Conservation (phyloP, 2,888 invertebrate genomes). For the Charanyca ferruginea region DNA sequence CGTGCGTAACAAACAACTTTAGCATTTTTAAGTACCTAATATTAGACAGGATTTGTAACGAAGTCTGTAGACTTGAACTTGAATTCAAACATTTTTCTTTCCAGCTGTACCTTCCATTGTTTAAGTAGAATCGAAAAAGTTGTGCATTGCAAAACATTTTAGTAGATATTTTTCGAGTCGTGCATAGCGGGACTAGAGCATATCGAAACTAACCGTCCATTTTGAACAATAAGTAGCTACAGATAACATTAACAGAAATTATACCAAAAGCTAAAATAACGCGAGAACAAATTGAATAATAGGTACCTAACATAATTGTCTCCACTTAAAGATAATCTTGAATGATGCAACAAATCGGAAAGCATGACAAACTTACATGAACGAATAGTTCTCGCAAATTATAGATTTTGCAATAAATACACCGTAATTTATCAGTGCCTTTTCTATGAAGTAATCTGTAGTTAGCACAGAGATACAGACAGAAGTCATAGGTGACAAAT, state of each 20-base stretch:
- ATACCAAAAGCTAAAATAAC: neutral
- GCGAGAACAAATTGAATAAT: constrained; percentile 11
- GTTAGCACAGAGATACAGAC: neutral
- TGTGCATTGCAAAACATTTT: too few relatives aligned
- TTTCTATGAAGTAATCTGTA: constrained; percentile 5
- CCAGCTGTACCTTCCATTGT: too few relatives aligned
- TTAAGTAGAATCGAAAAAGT: too few relatives aligned
- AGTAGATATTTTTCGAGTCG: too few relatives aligned
- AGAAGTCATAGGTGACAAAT: constrained; percentile 18
- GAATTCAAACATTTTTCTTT: too few relatives aligned
- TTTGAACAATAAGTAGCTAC: too few relatives aligned
- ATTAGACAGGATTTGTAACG: too few relatives aligned
- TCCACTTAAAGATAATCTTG: constrained; percentile 39
- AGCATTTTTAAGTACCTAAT: too few relatives aligned
- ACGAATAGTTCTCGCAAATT: constrained; percentile 31
- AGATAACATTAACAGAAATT: constrained; percentile 11
- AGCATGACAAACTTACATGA: constrained; percentile 54
- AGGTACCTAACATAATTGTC: neutral
- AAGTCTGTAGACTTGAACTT: too few relatives aligned
- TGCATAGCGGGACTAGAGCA: too few relatives aligned
- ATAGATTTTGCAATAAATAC: constrained; percentile 41
- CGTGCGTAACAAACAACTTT: too few relatives aligned
- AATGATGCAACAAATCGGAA: constrained; percentile 60
- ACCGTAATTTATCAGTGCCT: constrained; percentile 1
- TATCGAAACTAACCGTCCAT: too few relatives aligned